Percentiles rank a stretch among this genome's conserved stretches.
Evolutionary conservation across 2,797 vertebrate species (phyloP).

Genomic region (Manis crassicaudata): DNA sequence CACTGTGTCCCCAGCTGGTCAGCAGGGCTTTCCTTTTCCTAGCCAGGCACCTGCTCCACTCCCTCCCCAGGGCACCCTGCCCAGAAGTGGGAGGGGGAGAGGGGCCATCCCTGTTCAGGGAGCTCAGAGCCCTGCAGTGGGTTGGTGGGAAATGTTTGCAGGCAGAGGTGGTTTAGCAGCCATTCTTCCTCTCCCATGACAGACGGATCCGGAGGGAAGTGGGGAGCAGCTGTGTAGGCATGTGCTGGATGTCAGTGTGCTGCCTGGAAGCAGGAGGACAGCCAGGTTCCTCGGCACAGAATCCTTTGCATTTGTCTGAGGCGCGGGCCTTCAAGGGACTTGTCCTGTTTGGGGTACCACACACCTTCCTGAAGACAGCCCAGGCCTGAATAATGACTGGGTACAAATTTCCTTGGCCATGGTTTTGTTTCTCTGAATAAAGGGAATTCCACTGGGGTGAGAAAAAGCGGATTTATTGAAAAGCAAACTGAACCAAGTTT

Average conservation of each 20-base stretch:
- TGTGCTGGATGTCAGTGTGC: not conserved
- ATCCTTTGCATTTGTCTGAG: not conserved
- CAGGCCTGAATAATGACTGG: not conserved
- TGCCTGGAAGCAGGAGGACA: not conserved
- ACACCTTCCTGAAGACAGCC: not conserved
- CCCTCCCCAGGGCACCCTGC: accelerated
- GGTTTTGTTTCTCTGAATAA: not conserved
- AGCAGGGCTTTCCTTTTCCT: not conserved
- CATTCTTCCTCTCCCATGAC: not conserved
- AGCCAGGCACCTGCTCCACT: not conserved
- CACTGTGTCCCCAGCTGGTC: not conserved
- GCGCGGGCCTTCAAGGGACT: not conserved
- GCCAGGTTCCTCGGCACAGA: not conserved
- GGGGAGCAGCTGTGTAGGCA: accelerated
- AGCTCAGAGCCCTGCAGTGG: not conserved
- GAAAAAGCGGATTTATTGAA: not conserved
- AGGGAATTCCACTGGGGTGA: not conserved
- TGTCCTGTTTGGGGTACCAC: not conserved
- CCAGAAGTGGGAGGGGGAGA: not conserved
- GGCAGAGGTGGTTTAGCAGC: not conserved
- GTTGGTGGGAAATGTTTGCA: not conserved
- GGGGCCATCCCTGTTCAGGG: not conserved
- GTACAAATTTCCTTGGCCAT: not conserved
- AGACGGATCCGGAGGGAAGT: accelerated
- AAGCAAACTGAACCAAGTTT: not conserved